phyloP scores from a whole-genome alignment of 2,797 vertebrate genomes.

The Muscicapa comitata region DNA sequence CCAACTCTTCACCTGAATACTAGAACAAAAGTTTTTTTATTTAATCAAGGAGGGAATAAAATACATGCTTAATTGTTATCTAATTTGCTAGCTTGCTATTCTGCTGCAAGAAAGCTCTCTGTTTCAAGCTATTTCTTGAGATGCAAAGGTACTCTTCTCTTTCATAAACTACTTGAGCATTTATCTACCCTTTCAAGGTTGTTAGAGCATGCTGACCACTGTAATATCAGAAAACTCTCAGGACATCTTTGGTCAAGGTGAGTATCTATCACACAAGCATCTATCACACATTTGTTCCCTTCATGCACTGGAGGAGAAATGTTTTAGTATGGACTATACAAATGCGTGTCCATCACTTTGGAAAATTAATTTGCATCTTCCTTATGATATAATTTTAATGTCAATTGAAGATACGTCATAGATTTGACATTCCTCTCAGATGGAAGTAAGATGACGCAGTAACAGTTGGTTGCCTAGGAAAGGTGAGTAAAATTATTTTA shows the following conservation, averaged over 20 bases:
- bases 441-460: background rate
- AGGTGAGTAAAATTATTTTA: background rate
- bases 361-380: background rate
- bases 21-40: background rate
- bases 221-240: background rate
- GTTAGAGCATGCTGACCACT: background rate
- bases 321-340: background rate
- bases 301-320: background rate
- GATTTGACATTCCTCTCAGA: background rate
- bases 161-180: background rate
- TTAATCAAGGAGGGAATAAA: background rate
- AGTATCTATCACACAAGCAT: background rate
- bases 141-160: background rate
- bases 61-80: background rate
- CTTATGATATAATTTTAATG: background rate
- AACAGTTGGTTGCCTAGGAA: background rate
- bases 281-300: background rate
- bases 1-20: background rate
- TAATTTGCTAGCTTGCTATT: background rate
- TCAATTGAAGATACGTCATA: background rate
- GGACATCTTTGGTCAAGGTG: background rate
- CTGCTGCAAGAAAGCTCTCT: background rate
- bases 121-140: background rate
- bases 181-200: background rate
- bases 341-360: background rate